Conservation (phyloP, 1,140 invertebrate species). For the Arctopsyche grandis region DNA sequence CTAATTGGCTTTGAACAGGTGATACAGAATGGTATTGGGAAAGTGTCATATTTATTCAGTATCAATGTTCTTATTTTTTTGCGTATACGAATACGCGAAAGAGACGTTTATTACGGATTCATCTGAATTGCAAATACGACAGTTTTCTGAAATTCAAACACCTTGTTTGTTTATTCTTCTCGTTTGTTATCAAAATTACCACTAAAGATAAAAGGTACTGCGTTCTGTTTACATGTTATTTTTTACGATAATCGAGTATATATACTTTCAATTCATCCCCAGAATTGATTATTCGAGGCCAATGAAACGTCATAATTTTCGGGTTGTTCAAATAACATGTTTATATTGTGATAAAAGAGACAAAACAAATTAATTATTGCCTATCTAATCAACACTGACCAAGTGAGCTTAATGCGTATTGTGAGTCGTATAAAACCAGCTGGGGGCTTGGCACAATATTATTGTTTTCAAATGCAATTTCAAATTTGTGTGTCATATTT, state of each 20-base stretch:
- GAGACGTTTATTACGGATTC: neutral
- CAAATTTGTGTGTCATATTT: too few relatives aligned
- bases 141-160: neutral
- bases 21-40: neutral
- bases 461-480: neutral
- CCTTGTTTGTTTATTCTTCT: too few relatives aligned
- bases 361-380: conserved; percentile 10
- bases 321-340: neutral
- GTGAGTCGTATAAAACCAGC: neutral
- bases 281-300: too few relatives aligned
- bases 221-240: too few relatives aligned
- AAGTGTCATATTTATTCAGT: neutral
- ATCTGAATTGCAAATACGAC: neutral
- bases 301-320: too few relatives aligned
- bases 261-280: too few relatives aligned
- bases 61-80: neutral
- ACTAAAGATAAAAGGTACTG: too few relatives aligned
- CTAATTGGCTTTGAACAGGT: conserved; percentile 24
- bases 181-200: too few relatives aligned
- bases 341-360: neutral
- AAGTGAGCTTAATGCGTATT: neutral
- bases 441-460: neutral
- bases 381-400: neutral
- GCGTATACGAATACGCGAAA: neutral
- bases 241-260: too few relatives aligned